phyloP scores from a whole-genome alignment of 2,888 invertebrate genomes.

The Drosophila ezoana region DNA sequence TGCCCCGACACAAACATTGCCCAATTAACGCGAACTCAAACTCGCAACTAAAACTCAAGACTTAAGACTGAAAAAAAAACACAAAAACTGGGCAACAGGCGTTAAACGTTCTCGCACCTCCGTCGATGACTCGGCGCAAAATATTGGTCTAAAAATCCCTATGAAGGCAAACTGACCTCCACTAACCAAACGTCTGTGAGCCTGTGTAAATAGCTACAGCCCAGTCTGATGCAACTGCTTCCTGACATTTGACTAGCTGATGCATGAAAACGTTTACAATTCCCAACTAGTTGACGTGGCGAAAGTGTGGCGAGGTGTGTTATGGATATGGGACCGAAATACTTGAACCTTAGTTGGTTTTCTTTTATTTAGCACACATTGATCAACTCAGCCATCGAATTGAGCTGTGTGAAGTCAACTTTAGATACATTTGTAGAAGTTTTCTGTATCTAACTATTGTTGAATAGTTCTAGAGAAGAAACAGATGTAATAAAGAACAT shows the following conservation, averaged over 20 bases:
- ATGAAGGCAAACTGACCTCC: constrained; percentile 19
- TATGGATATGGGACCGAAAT: too few species aligned
- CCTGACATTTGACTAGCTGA: constrained; percentile 5
- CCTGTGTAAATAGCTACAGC: constrained; percentile 15
- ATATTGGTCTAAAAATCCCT: background rate
- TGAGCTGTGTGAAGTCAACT: too few species aligned
- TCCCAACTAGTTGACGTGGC: too few species aligned
- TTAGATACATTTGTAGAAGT: too few species aligned
- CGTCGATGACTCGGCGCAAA: constrained; percentile 65
- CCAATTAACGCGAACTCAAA: constrained; percentile 73
- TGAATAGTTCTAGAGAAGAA: too few species aligned
- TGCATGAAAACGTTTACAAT: too few species aligned
- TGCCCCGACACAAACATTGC: constrained; percentile 54
- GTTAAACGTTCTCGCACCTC: constrained; percentile 77
- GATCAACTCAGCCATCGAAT: too few species aligned
- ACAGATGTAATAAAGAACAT: too few species aligned
- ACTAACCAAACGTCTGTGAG: background rate
- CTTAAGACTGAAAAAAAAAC: constrained; percentile 6
- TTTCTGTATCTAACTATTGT: too few species aligned
- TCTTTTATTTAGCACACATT: too few species aligned
- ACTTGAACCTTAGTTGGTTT: too few species aligned
- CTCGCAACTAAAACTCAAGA: constrained; percentile 43
- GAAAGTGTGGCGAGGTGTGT: too few species aligned
- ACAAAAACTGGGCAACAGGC: constrained; percentile 36
- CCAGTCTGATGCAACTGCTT: constrained; percentile 8